These are phyloP conservation scores for Macrosiphum euphorbiae DNA, from an alignment of 2,888 invertebrate species.

Conservation along the genomic window DNA sequence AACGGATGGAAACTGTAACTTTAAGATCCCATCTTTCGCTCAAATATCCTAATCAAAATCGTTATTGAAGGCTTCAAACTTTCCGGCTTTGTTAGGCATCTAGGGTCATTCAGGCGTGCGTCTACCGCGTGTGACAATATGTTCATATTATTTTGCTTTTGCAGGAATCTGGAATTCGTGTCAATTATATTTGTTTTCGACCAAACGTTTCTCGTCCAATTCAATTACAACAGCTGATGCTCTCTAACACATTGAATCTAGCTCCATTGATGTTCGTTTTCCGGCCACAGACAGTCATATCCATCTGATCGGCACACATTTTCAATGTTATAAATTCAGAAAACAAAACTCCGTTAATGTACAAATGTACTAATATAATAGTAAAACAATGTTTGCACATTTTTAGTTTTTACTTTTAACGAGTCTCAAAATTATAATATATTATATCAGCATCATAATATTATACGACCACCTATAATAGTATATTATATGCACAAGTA, in stretches of 20 bases:
- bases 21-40: not conserved
- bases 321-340: not conserved
- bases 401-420: not conserved
- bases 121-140: not conserved
- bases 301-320: not conserved
- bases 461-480: not conserved
- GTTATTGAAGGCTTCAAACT: not conserved
- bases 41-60: not conserved
- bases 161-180: not conserved
- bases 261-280: not conserved
- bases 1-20: not conserved
- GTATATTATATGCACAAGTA: not conserved
- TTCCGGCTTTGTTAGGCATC: not conserved
- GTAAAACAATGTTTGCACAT: not conserved
- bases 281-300: not conserved
- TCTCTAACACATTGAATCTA: not conserved
- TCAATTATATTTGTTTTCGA: not conserved
- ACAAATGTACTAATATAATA: not conserved
- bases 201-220: not conserved
- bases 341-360: not conserved
- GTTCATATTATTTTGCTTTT: not conserved
- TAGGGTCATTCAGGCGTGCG: not conserved
- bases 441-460: not conserved
- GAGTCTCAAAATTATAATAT: not conserved
- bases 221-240: not conserved